Evolutionary conservation across 2,888 invertebrate species (phyloP).

Genomic region (Drosophila lacicola): DNA sequence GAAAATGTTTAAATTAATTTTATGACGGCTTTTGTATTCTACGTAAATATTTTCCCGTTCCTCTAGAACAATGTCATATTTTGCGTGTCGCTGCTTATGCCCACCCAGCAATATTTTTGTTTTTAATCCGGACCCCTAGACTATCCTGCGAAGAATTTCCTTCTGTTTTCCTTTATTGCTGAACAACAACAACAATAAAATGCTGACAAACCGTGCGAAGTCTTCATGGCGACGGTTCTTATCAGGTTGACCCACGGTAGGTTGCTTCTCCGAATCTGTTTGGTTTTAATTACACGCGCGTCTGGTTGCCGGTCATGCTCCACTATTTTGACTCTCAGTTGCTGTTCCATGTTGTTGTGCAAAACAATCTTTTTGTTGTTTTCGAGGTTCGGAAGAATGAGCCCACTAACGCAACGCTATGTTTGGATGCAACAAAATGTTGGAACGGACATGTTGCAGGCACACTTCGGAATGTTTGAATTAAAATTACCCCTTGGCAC

Average conservation of each 20-base stretch:
- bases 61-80: constrained; percentile 53
- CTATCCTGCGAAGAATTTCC: constrained; percentile 35
- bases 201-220: constrained; percentile 55
- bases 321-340: constrained; percentile 46
- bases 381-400: no score
- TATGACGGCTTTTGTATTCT: constrained; percentile 52
- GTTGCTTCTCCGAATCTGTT: constrained; percentile 53
- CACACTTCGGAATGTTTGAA: constrained; percentile 20
- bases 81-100: constrained; percentile 47
- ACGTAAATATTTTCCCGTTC: constrained; percentile 31
- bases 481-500: constrained; percentile 32
- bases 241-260: constrained; percentile 44
- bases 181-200: constrained; percentile 36
- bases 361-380: not conserved
- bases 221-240: constrained; percentile 53
- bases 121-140: constrained; percentile 76
- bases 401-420: not conserved
- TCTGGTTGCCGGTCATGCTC: constrained; percentile 59
- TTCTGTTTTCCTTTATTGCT: constrained; percentile 13
- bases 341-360: constrained; percentile 1
- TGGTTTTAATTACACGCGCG: constrained; percentile 79
- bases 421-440: constrained; percentile 1
- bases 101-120: constrained; percentile 42
- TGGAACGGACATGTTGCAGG: constrained; percentile 29
- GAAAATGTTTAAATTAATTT: constrained; percentile 77